phyloP scores from a whole-genome alignment of 1,140 invertebrate species.

The Vollenhovia emeryi region DNA sequence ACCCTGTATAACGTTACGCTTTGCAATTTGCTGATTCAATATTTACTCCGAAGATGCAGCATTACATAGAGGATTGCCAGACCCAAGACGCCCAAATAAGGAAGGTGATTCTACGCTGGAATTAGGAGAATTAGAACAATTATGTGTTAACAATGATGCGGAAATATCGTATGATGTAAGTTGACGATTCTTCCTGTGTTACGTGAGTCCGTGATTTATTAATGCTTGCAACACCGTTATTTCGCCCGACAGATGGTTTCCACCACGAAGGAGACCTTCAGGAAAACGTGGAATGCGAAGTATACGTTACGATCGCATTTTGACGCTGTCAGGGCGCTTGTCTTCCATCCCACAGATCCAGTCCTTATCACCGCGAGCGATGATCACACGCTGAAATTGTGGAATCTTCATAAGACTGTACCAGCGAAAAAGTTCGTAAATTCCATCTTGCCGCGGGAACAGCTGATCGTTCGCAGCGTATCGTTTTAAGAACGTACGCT shows the following conservation, averaged over 20 bases:
- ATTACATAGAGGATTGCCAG: constrained; percentile 75
- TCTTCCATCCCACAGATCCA: constrained; percentile 99
- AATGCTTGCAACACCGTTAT: neutral
- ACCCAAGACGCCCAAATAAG: constrained; percentile 86
- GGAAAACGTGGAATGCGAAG: constrained; percentile 99
- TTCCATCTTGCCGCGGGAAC: neutral
- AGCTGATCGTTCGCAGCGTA: neutral
- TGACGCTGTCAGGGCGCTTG: constrained; percentile 97
- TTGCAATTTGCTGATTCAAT: constrained; percentile 5
- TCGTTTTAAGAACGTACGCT: neutral
- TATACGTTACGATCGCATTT: constrained; percentile 99
- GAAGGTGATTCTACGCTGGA: constrained; percentile 94
- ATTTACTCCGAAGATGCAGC: constrained; percentile 67
- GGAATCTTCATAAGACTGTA: constrained; percentile 99
- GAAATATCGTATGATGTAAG: constrained; percentile 96
- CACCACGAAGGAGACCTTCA: constrained; percentile 95
- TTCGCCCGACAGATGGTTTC: constrained; percentile 87
- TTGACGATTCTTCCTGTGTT: constrained; percentile 55
- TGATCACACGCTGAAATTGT: constrained; percentile 99
- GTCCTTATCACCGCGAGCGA: constrained; percentile 99
- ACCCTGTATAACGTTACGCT: too few relatives aligned
- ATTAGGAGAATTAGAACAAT: constrained; percentile 97
- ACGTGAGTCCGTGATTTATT: neutral
- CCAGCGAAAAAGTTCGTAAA: constrained; percentile 95
- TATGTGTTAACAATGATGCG: constrained; percentile 98